Percentiles rank a stretch among this genome's conserved stretches.
Conservation (phyloP, 2,113 vertebrate genomes). For the Syngnathoides biaculeatus region DNA sequence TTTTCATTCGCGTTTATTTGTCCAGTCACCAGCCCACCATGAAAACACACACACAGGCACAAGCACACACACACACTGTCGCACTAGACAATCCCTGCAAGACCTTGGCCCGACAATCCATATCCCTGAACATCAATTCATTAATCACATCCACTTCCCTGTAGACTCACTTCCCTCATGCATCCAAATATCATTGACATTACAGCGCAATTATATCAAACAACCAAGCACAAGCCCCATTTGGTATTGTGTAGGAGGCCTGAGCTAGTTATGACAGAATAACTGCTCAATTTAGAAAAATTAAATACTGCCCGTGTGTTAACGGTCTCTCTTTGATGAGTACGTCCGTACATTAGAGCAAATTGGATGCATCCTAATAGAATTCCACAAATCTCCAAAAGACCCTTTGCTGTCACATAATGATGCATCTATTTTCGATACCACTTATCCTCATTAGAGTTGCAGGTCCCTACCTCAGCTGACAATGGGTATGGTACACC, state of each 20-base stretch:
- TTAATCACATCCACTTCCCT: slow-evolving; percentile 66
- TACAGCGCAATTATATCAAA: slow-evolving; percentile 56
- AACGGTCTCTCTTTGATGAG: slow-evolving; percentile 39
- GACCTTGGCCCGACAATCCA: slow-evolving; percentile 47
- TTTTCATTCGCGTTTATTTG: slow-evolving; percentile 19
- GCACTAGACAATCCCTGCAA: slow-evolving; percentile 41
- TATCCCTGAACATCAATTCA: slow-evolving; percentile 56
- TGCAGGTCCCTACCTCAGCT: background rate
- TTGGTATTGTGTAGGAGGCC: background rate
- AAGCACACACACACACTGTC: slow-evolving; percentile 9
- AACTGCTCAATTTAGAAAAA: slow-evolving; percentile 37
- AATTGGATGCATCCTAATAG: background rate
- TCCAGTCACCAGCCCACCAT: slow-evolving; percentile 15
- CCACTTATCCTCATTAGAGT: background rate
- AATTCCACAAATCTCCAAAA: background rate
- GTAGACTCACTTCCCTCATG: slow-evolving; percentile 51
- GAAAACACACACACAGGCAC: slow-evolving; percentile 12
- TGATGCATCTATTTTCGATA: background rate
- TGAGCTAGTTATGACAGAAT: background rate
- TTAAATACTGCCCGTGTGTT: slow-evolving; percentile 45
- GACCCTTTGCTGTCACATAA: background rate
- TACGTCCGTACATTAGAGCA: background rate
- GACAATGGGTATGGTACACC: background rate
- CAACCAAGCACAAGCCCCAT: slow-evolving; percentile 60
- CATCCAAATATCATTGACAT: slow-evolving; percentile 57